These are phyloP conservation scores for Cetonia aurata DNA, from an alignment of 2,888 invertebrate species.

Conservation along the genomic window DNA sequence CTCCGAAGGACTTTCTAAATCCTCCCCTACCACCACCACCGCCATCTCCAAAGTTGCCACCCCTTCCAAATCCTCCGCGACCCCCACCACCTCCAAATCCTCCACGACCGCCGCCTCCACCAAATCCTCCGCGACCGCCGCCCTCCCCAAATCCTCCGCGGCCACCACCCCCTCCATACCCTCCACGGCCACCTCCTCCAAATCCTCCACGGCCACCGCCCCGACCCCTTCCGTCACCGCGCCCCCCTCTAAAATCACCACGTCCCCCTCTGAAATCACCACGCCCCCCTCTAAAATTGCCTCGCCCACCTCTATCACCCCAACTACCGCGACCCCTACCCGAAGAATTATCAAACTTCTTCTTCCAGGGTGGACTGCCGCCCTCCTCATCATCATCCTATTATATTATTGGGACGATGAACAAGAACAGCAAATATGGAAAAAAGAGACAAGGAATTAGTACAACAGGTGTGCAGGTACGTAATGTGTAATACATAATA, in stretches of 20 bases:
- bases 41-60: constrained; percentile 66
- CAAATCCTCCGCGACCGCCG: constrained; percentile 55
- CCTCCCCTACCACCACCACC: constrained; percentile 56
- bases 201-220: constrained; percentile 51
- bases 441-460: constrained; percentile 59
- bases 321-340: constrained; percentile 60
- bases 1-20: constrained; percentile 42
- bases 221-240: constrained; percentile 50
- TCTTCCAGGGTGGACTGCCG: constrained; percentile 44
- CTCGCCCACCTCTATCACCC: constrained; percentile 59
- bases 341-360: constrained; percentile 59
- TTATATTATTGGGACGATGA: constrained; percentile 9
- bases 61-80: constrained; percentile 59
- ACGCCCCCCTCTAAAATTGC: constrained; percentile 50
- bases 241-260: constrained; percentile 51
- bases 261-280: constrained; percentile 58
- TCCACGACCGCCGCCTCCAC: constrained; percentile 53
- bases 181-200: constrained; percentile 56
- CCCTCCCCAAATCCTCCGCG: constrained; percentile 54
- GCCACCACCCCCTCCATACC: constrained; percentile 53
- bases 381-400: constrained; percentile 51
- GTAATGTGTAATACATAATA: constrained; percentile 20
- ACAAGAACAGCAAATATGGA: constrained; percentile 46
- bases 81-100: constrained; percentile 53
- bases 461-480: constrained; percentile 61